Base-by-base conservation (phyloP, 2,888 invertebrate genomes). In the Torymus aiolomorphi region DNA sequence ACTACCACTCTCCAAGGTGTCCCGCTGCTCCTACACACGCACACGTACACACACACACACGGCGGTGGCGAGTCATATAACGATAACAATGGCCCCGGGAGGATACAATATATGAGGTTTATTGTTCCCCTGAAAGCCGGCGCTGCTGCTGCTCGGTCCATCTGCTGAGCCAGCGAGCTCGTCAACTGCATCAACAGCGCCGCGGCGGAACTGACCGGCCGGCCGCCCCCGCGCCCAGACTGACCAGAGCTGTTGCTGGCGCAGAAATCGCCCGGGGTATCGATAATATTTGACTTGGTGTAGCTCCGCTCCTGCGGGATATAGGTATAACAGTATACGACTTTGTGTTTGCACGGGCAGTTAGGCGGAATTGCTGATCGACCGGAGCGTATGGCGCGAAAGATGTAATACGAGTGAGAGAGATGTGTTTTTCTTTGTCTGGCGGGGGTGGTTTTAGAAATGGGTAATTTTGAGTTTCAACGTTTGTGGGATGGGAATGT, bases 161-260 rank as follows among this genome's bases (percentile, higher is more conserved):
- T 89, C 89, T 89, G 89, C 89, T 89, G 88, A 88, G 85, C 87
- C 83, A 87, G 89, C 89, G 82, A 80, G 83, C 83, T 86, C 86
- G 85, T 87, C 86, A 85, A 86, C 85, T 85, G 85, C 86, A 85
- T 86, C 85, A 86, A 84, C 86, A 85, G 83, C 84, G 82, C 78
- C 24, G 72, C 31, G 4, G 3, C 3, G 31, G 31, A 80, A 70
- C 74, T 70, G 78, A 67, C 78, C 78, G 56, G 59, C 49, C 54
- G n/a, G 24, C 61, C 56, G 11, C 63, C 56, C 69, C 54, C 72
- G 67, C 67, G 59, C 42, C 67, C 31, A 54, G 54, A 12, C 31
- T 14, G 54, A 8, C 24, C 24, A n/a, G 63, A 63, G 14, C 42
- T 63, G 59, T 2, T 56, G 42, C 14, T 20, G 77, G 8, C 57